A percentile compares a stretch with the other conserved stretches of the same genome.
These are phyloP conservation scores for Periparus ater DNA, from an alignment of 2,797 vertebrate species.

Conservation along the genomic window DNA sequence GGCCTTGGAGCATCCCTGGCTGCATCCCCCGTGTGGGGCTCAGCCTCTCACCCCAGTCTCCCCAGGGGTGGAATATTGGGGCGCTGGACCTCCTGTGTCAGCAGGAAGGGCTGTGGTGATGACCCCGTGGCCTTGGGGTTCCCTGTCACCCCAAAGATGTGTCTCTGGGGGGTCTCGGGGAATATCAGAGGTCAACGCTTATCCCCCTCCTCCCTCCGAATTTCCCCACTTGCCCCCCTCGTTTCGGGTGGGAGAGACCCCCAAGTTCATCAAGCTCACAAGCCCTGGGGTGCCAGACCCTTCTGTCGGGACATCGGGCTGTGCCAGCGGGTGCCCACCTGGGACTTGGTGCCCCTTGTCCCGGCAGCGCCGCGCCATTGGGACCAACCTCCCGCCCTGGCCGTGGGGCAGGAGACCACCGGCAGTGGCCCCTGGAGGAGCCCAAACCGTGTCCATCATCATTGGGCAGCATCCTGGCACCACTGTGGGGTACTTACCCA, in stretches of 20 bases:
- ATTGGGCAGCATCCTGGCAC: background rate
- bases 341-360: background rate
- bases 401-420: accelerated
- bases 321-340: accelerated
- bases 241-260: accelerated
- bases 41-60: background rate
- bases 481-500: background rate
- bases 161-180: background rate
- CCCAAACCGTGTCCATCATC: accelerated
- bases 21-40: background rate
- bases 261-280: background rate
- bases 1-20: background rate
- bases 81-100: background rate
- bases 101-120: background rate
- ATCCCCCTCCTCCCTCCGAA: background rate
- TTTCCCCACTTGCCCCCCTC: background rate
- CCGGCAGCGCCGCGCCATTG: accelerated
- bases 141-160: background rate
- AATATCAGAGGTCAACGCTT: background rate
- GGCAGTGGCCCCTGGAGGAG: background rate
- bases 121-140: background rate
- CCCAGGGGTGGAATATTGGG: background rate
- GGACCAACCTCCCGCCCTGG: background rate
- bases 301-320: background rate
- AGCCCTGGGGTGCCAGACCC: background rate